Percentiles rank a stretch among this genome's conserved stretches.
phyloP scores from a whole-genome alignment of 2,888 invertebrate genomes.

The Bellardia pandia region DNA sequence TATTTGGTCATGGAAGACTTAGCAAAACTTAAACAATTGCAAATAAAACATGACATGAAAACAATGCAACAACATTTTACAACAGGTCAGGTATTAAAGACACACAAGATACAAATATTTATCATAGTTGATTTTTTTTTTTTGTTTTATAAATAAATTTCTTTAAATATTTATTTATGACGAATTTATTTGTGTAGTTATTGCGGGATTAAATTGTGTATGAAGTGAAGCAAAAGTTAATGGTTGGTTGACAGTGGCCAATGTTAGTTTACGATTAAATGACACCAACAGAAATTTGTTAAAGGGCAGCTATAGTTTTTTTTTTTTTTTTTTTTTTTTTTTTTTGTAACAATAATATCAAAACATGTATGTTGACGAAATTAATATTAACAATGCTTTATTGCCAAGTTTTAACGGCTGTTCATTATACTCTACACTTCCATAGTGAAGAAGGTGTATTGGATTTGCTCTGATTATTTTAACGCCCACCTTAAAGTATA shows the following conservation, averaged over 20 bases:
- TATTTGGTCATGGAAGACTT: constrained; percentile 60
- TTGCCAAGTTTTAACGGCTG: too few relatives aligned
- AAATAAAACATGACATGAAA: constrained; percentile 42
- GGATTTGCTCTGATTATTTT: too few relatives aligned
- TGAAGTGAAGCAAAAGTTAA: neutral
- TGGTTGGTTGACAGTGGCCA: neutral
- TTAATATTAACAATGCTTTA: too few relatives aligned
- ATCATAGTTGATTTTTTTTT: neutral
- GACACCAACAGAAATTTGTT: neutral
- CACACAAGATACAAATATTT: constrained; percentile 3
- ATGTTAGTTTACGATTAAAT: neutral
- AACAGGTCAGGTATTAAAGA: constrained; percentile 39
- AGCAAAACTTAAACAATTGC: constrained; percentile 38
- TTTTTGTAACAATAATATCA: too few relatives aligned
- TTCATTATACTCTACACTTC: too few relatives aligned
- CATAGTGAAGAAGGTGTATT: too few relatives aligned
- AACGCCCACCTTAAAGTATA: too few relatives aligned
- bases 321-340: too few relatives aligned
- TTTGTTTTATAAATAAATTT: constrained; percentile 45
- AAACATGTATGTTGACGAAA: too few relatives aligned
- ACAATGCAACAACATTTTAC: constrained; percentile 28
- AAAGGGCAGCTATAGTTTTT: neutral
- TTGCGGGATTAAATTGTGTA: constrained; percentile 6
- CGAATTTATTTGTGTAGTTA: constrained; percentile 12
- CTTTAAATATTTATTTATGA: constrained; percentile 60